These are phyloP conservation scores for Idris sp. DNA, from an alignment of 1,140 invertebrate genomes.

Conservation along the genomic window DNA sequence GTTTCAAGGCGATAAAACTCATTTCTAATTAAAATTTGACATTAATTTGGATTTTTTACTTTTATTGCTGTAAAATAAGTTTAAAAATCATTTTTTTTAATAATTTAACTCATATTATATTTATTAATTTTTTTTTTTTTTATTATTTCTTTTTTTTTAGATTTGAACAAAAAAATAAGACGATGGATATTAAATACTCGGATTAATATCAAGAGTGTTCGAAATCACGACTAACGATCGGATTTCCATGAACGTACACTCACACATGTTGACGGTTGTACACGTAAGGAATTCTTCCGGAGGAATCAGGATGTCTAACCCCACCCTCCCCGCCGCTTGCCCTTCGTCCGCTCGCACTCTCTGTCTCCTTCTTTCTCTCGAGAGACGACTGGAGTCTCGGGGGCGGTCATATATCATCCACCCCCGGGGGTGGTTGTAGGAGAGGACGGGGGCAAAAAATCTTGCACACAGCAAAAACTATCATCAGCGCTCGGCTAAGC, in stretches of 20 bases:
- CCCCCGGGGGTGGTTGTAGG: slow-evolving; percentile 69
- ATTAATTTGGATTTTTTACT: slow-evolving; percentile 4
- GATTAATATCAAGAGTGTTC: slow-evolving; percentile 58
- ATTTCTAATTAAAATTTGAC: slow-evolving; percentile 12
- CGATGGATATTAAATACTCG: slow-evolving; percentile 34
- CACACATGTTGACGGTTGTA: slow-evolving; percentile 59
- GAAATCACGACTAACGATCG: slow-evolving; percentile 66
- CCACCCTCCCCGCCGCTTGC: slow-evolving; percentile 3
- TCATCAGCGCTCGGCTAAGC: slow-evolving; percentile 77
- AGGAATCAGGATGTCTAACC: slow-evolving; percentile 62
- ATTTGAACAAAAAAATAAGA: slow-evolving; percentile 22
- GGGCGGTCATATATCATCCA: slow-evolving; percentile 78
- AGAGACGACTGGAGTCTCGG: slow-evolving; percentile 77
- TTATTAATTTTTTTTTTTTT: too few relatives aligned
- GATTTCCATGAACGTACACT: slow-evolving; percentile 55
- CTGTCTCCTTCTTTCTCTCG: slow-evolving; percentile 64
- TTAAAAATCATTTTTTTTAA: too few relatives aligned
- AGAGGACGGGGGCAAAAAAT: slow-evolving; percentile 75
- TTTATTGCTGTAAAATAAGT: too few relatives aligned
- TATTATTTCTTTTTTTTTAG: too few relatives aligned
- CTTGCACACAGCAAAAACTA: slow-evolving; percentile 77
- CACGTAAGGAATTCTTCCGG: slow-evolving; percentile 72
- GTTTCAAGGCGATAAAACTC: slow-evolving; percentile 13
- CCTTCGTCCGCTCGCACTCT: slow-evolving; percentile 40
- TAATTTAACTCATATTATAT: too few relatives aligned